Percentiles rank a stretch among this genome's conserved stretches.
phyloP scores from a whole-genome alignment of 2,888 invertebrate genomes.

The Vesta saturnalis region DNA sequence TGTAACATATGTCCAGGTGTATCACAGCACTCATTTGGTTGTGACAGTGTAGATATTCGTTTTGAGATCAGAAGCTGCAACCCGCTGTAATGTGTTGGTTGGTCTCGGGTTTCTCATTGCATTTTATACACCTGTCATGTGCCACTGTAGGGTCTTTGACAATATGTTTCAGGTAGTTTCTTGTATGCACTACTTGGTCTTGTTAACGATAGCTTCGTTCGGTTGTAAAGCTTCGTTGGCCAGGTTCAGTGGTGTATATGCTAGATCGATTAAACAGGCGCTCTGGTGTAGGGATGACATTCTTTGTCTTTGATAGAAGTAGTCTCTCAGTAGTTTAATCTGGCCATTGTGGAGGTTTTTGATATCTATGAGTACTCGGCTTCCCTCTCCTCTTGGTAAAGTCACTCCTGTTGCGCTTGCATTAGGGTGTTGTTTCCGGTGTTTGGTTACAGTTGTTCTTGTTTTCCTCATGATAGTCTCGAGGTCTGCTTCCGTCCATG shows the following conservation, averaged over 20 bases:
- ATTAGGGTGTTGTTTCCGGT: neutral
- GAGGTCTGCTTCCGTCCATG: neutral
- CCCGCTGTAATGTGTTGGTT: neutral
- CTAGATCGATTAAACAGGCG: neutral
- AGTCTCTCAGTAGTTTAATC: neutral
- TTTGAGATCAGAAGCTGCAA: neutral
- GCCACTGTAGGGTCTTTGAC: neutral
- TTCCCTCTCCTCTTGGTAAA: neutral
- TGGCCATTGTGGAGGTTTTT: neutral
- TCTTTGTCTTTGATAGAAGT: neutral
- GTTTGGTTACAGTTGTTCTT: neutral
- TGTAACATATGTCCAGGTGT: no score
- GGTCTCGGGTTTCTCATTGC: neutral
- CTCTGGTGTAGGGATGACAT: neutral
- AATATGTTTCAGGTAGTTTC: no score
- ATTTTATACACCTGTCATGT: neutral
- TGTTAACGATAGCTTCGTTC: neutral
- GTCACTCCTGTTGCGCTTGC: neutral
- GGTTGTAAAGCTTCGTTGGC: neutral
- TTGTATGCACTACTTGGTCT: neutral
- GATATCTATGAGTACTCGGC: neutral
- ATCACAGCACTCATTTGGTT: no score
- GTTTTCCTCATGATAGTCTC: neutral
- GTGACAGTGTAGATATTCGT: neutral
- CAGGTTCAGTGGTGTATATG: neutral